These are phyloP conservation scores for Cheilinus undulatus DNA, from an alignment of 2,113 vertebrate genomes.

Conservation along the genomic window DNA sequence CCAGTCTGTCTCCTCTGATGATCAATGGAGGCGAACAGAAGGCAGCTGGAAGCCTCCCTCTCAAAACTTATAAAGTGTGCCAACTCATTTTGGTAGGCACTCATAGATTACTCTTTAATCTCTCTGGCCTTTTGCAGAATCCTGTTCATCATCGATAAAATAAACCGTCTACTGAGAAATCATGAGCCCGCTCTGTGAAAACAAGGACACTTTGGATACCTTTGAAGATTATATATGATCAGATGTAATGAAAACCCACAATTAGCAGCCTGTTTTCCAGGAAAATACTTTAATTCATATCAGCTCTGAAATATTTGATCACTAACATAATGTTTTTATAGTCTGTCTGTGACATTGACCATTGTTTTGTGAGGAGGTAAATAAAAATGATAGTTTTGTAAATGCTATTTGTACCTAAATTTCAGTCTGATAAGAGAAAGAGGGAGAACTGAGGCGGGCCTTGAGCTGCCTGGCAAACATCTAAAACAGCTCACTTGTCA, in stretches of 20 bases:
- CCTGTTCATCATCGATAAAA: conserved; percentile 60
- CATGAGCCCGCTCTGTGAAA: conserved; percentile 7
- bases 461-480: too few relatives aligned
- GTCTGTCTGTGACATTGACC: too few relatives aligned
- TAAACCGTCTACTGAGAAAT: conserved; percentile 51
- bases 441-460: too few relatives aligned
- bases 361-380: too few relatives aligned
- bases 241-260: conserved; percentile 1
- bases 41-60: conserved; percentile 50
- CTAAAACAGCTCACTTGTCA: too few relatives aligned
- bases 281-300: not conserved
- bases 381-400: too few relatives aligned
- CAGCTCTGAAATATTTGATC: not conserved
- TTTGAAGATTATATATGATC: conserved; percentile 10
- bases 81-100: conserved; percentile 60
- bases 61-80: conserved; percentile 45
- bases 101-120: conserved; percentile 51
- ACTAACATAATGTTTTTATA: too few relatives aligned
- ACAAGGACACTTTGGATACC: conserved; percentile 32
- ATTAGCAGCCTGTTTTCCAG: not conserved
- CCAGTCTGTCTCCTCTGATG: conserved; percentile 65
- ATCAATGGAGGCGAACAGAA: conserved; percentile 71
- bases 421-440: too few relatives aligned
- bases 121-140: conserved; percentile 51
- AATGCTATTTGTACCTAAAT: too few relatives aligned